A percentile compares a stretch with the other conserved stretches of the same genome.
Evolutionary conservation across 2,797 vertebrate genomes (phyloP).

Genomic region (Propithecus deckenii): DNA sequence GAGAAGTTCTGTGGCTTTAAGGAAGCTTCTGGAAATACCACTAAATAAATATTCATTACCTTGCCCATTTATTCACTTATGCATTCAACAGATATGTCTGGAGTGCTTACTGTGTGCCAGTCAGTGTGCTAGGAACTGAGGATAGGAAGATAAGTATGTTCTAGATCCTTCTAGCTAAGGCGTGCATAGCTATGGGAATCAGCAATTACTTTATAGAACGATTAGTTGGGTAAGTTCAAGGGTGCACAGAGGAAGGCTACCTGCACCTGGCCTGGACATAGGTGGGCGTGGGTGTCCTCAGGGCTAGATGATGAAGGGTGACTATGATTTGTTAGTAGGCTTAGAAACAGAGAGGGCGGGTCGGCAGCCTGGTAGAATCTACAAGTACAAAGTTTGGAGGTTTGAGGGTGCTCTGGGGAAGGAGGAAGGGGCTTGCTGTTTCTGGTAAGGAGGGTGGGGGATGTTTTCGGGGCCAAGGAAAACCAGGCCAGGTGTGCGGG

Average conservation of each 20-base stretch:
- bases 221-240: neutral
- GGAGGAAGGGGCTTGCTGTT: neutral
- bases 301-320: neutral
- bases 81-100: too few relatives aligned
- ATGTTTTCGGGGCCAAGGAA: fast-evolving
- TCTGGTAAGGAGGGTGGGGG: neutral
- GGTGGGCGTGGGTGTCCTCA: neutral
- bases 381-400: neutral
- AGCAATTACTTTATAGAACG: fast-evolving
- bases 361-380: neutral
- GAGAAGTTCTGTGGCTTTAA: neutral
- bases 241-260: neutral
- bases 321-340: neutral
- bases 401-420: neutral
- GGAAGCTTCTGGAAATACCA: neutral
- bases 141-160: neutral
- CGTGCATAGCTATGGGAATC: neutral
- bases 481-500: fast-evolving
- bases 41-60: neutral
- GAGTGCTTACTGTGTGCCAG: neutral
- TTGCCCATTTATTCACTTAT: neutral
- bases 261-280: fast-evolving
- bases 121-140: neutral
- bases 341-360: neutral
- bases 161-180: neutral